phyloP scores from a whole-genome alignment of 1,140 invertebrate species.

The Hyphantria cunea region DNA sequence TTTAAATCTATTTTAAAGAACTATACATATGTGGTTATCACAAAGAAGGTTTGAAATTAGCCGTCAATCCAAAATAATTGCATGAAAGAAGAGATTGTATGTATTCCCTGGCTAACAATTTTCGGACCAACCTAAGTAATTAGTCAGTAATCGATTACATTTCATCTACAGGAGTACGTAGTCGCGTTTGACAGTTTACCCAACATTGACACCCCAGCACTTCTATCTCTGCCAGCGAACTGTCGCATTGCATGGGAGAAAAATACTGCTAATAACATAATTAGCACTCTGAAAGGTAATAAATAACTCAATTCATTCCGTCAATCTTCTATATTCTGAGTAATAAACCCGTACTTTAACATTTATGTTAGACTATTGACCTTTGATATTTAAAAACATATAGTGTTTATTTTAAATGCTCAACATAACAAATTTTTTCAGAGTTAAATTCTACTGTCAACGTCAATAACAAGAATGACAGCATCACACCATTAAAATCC shows the following conservation, averaged over 20 bases:
- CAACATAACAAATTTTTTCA: constrained; percentile 35
- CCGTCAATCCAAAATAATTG: too few relatives aligned
- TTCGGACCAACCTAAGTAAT: too few relatives aligned
- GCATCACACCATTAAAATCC: constrained; percentile 44
- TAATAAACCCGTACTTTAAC: background rate
- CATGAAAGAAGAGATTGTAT: too few relatives aligned
- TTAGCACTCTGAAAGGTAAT: constrained; percentile 57
- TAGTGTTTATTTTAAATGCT: background rate
- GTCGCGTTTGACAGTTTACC: constrained; percentile 53
- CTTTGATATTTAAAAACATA: too few relatives aligned
- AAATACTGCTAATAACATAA: constrained; percentile 54
- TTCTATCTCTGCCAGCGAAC: constrained; percentile 63
- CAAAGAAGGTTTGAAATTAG: too few relatives aligned
- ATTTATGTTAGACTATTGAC: too few relatives aligned
- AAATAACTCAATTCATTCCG: background rate
- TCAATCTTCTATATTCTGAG: background rate
- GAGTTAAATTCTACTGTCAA: constrained; percentile 51
- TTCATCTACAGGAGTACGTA: constrained; percentile 48
- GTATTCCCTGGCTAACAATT: too few relatives aligned
- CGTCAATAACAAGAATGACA: constrained; percentile 34
- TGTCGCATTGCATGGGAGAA: constrained; percentile 65
- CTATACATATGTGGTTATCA: too few relatives aligned
- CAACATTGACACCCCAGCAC: constrained; percentile 56
- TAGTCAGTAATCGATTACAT: background rate
- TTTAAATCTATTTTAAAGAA: too few relatives aligned